Percentiles rank a stretch among this genome's conserved stretches.
Conservation (phyloP, 2,113 vertebrate genomes). For the Myiopsitta monachus region DNA sequence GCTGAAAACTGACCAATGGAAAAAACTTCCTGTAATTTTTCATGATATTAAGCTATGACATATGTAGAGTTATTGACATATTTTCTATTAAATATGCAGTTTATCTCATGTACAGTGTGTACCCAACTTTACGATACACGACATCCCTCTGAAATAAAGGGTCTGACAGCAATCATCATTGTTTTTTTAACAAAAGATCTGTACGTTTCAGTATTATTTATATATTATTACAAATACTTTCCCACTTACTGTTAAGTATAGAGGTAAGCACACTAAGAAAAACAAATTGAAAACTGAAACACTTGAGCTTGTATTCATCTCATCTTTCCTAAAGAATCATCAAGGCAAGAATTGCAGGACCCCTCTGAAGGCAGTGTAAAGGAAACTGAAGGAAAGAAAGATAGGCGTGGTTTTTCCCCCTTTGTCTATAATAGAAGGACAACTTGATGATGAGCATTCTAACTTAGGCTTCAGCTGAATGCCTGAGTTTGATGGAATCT, state of each 20-base stretch:
- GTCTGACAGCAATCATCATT: background rate
- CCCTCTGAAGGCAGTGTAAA: background rate
- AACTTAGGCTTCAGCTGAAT: background rate
- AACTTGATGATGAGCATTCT: background rate
- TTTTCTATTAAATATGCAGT: background rate
- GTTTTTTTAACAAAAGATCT: background rate
- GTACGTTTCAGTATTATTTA: background rate
- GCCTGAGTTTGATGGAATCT: background rate
- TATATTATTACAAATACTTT: background rate
- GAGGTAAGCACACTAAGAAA: background rate
- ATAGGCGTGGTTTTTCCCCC: accelerated
- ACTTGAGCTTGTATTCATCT: background rate
- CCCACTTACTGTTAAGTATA: background rate
- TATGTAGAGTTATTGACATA: background rate
- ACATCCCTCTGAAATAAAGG: background rate
- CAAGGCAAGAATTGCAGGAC: background rate
- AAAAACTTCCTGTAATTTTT: background rate
- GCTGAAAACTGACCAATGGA: background rate
- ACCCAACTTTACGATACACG: background rate
- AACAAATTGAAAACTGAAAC: background rate
- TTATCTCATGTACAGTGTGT: background rate
- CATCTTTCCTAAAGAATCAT: background rate
- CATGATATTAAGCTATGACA: accelerated
- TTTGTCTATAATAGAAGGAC: background rate
- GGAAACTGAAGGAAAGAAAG: background rate